Base-by-base conservation (phyloP, 2,888 invertebrate genomes). In the Cerceris ruficornis region DNA sequence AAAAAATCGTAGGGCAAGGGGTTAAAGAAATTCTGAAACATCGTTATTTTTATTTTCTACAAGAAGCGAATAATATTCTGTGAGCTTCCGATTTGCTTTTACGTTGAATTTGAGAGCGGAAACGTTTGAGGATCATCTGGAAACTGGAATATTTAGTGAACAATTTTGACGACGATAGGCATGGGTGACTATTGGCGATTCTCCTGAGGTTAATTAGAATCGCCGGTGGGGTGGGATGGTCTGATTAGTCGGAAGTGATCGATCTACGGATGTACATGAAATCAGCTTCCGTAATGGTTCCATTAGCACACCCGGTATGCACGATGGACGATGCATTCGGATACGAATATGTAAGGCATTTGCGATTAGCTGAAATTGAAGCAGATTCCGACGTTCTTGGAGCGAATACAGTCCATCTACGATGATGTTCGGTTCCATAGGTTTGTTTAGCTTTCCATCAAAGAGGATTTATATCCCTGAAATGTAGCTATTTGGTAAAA, bases 271-370 rank as follows among this genome's bases (percentile, higher is more conserved):
- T 57, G 66, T 62, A 66, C 42, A 72, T 58, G 81, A 73, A 82
- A 73, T 83, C 80, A 71, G 82, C 74, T 69, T 65, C 61, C 69
- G 77, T 87, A 86, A 88, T 86, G 80, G 88, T 86, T 87, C 89
- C 87, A 87, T 87, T 84, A 87, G 86, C 80, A 82, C 81, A 80
- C 77, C 80, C 79, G 86, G 83, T 87, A 88, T 88, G 88, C 85
- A 74, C 69, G 75, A 79, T 76, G 81, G 64, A 70, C 59, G 73
- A 77, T 75, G 55, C 74, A 75, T 82, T 84, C 76, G 77, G 80
- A 82, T 86, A 86, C 88, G 86, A 88, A 83, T 87, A 88, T 86
- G 88, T 89, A 88, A 89, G 89, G 87, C 84, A 90, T 89, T 87
- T 85, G 81, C 77, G 85, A 87, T 88, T 85, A 86, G 82, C 81